phyloP scores from a whole-genome alignment of 1,140 invertebrate genomes.

The Pantala flavescens region DNA sequence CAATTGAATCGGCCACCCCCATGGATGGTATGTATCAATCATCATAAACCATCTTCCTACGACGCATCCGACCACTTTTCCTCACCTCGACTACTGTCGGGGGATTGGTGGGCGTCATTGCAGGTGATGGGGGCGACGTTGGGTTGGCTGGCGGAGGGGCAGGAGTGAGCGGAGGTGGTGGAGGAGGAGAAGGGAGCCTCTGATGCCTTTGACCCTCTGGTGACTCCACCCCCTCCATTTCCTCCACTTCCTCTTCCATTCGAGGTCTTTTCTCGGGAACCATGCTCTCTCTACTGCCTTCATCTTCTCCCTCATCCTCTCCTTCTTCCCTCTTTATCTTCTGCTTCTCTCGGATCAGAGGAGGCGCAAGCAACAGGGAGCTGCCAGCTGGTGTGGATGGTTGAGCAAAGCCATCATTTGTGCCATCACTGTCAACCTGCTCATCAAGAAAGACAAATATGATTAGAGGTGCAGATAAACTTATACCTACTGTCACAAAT shows the following conservation, averaged over 20 bases:
- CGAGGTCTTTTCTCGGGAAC: not conserved
- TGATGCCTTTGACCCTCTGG: not conserved
- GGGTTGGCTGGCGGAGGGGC: not conserved
- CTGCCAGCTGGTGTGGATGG: not conserved
- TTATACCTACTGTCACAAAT: no score
- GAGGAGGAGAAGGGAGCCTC: not conserved
- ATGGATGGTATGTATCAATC: not conserved
- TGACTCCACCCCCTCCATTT: not conserved
- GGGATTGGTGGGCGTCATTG: not conserved
- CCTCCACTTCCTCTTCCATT: not conserved
- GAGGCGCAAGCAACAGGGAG: not conserved
- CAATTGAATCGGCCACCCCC: not conserved
- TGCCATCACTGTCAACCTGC: constrained; percentile 13
- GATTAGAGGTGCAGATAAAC: no score
- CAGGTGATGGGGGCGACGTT: not conserved
- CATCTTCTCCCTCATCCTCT: not conserved
- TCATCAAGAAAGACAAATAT: not conserved
- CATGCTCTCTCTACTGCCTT: not conserved
- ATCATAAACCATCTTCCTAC: constrained; percentile 9
- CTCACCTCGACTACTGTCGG: constrained; percentile 6
- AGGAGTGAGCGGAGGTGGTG: not conserved
- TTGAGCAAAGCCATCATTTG: constrained; percentile 12
- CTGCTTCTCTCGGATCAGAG: not conserved
- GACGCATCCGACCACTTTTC: constrained; percentile 7
- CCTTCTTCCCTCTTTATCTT: not conserved